These are phyloP conservation scores for Idris sp. DNA, from an alignment of 1,140 invertebrate genomes.

Conservation along the genomic window DNA sequence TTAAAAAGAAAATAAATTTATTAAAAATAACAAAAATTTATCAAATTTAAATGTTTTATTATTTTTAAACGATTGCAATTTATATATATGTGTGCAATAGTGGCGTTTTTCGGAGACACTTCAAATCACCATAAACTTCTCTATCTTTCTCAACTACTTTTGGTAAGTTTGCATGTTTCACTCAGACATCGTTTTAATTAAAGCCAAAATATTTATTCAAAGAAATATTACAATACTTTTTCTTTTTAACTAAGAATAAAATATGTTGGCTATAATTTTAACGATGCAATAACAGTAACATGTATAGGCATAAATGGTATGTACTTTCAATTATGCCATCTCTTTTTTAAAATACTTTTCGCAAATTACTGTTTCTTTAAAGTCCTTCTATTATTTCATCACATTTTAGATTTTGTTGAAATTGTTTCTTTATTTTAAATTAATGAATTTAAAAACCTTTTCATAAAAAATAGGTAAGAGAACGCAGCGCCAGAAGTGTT, in stretches of 20 bases:
- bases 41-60: too few relatives aligned
- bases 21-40: too few relatives aligned
- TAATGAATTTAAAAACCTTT: background rate
- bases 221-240: conserved; percentile 26
- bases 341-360: conserved; percentile 7
- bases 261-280: conserved; percentile 55
- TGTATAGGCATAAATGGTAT: conserved; percentile 67
- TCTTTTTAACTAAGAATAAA: conserved; percentile 39
- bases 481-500: conserved; percentile 89
- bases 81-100: conserved; percentile 73
- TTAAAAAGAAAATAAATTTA: too few relatives aligned
- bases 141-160: conserved; percentile 79
- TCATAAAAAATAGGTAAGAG: conserved; percentile 85
- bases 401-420: too few relatives aligned
- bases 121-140: conserved; percentile 80
- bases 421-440: too few relatives aligned
- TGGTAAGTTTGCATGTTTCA: conserved; percentile 79
- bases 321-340: conserved; percentile 45
- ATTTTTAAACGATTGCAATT: conserved; percentile 67
- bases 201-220: conserved; percentile 17
- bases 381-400: background rate
- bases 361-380: background rate
- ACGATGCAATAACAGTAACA: conserved; percentile 29
- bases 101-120: conserved; percentile 76
- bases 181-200: conserved; percentile 24